A percentile compares a stretch with the other conserved stretches of the same genome.
phyloP scores from a whole-genome alignment of 2,113 vertebrate species.

The Spermophilus dauricus region DNA sequence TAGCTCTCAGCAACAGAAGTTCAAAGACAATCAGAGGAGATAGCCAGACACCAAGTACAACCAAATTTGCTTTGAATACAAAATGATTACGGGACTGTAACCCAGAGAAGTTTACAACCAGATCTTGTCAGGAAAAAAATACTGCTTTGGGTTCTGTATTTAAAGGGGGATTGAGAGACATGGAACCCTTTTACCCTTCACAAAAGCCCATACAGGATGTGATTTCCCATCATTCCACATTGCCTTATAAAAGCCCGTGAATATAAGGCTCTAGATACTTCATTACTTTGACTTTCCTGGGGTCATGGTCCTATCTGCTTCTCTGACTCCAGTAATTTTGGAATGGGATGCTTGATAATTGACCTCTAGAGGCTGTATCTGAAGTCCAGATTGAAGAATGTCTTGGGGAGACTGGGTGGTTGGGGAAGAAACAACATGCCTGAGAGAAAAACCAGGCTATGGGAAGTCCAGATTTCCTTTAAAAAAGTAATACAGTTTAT shows the following conservation, averaged over 20 bases:
- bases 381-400: background rate
- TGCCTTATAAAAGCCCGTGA: background rate
- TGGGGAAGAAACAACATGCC: background rate
- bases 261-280: background rate
- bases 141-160: background rate
- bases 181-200: background rate
- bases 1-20: slow-evolving; percentile 34
- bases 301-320: background rate
- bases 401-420: too few relatives aligned
- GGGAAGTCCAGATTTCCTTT: background rate
- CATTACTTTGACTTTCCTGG: background rate
- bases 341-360: background rate
- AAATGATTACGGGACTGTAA: slow-evolving; percentile 40
- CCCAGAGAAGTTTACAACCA: background rate
- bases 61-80: slow-evolving; percentile 60
- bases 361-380: background rate
- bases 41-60: slow-evolving; percentile 35
- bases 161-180: background rate
- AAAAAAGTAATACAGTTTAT: background rate
- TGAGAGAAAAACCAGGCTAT: background rate
- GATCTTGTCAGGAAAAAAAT: background rate
- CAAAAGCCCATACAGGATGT: background rate
- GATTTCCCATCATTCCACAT: background rate
- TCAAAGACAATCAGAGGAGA: slow-evolving; percentile 41
- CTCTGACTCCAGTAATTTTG: background rate